These are phyloP conservation scores for Sebastes diploproa DNA, from an alignment of 2,797 vertebrate genomes.

Conservation along the genomic window DNA sequence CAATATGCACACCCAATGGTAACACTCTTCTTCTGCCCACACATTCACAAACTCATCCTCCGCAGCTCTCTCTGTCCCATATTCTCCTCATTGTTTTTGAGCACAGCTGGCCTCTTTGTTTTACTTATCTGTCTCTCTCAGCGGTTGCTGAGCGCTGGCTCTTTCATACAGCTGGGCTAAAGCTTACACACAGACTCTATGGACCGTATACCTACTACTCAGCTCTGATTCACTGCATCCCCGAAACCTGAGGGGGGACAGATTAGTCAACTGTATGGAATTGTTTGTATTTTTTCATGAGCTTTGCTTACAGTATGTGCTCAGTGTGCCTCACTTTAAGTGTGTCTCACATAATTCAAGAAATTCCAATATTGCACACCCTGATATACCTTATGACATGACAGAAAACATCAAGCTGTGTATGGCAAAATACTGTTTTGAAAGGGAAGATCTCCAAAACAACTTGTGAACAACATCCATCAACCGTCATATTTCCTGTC, in stretches of 20 bases:
- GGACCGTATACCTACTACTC: slow-evolving; percentile 18
- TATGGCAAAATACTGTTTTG: background rate
- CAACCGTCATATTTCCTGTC: background rate
- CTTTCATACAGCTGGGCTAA: slow-evolving; percentile 52
- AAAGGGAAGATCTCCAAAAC: background rate
- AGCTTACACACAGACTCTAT: slow-evolving; percentile 33
- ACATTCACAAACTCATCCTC: slow-evolving; percentile 47
- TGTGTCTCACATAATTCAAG: too few relatives aligned
- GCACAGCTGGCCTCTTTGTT: slow-evolving; percentile 80
- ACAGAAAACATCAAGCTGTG: background rate
- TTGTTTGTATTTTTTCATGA: background rate
- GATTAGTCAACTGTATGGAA: slow-evolving; percentile 26
- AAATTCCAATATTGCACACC: background rate
- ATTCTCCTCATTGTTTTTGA: slow-evolving; percentile 66
- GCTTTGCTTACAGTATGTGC: background rate
- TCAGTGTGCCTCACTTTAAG: background rate
- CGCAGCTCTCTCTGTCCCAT: slow-evolving; percentile 38
- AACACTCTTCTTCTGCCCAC: slow-evolving; percentile 32
- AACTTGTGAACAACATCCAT: background rate
- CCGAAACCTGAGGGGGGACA: slow-evolving; percentile 23
- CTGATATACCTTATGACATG: background rate
- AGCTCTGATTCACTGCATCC: slow-evolving; percentile 30
- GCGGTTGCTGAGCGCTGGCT: slow-evolving; percentile 55
- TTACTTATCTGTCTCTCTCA: slow-evolving; percentile 73
- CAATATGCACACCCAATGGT: background rate